Evolutionary conservation across 1,140 invertebrate genomes (phyloP), one percentile per base, ranked within the genome.

Genomic region (Steinernema feltiae): DNA sequence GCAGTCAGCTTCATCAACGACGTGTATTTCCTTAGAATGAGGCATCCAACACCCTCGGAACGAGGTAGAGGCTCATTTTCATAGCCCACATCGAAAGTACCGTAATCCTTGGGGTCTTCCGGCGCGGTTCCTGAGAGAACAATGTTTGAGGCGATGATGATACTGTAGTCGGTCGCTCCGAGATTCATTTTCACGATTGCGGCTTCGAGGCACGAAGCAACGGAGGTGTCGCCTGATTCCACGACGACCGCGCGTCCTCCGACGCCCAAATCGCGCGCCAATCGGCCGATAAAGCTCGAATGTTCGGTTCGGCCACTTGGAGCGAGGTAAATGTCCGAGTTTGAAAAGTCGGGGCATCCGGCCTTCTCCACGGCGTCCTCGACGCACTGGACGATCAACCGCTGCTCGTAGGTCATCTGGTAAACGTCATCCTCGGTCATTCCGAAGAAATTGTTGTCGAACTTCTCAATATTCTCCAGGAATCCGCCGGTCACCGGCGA

Each of bases 181-280:
- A 70, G 17, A 0, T 31, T 46, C 73, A 77, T 77, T 15, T 72
- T 74, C 18, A 53, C 48, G 0, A 77, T 46, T 0, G 71, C 72
- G 32, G 74, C 48, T 71, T 77, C 76, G 0, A 77, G 17, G 30
- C 72, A 72, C 27, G 72, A 75, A 1, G 72, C 72, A 1, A 77
- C 32, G 1, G 76, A 77, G 0, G 76, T 74, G 29, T 72, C 73
- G 1, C 72, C 74, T 0, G 63, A 74, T 30, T 77, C 76, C 1
- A 77, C 72, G 30, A 77, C 72, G 0, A 77, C 24, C 30, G 76
- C 76, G 18, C 76, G 48, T 21, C 76, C 76, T 15, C 53, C 53
- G 2, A 63, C 24, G 2, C 53, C 53, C 15, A 63, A 63, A 27
- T 63, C 24, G 12, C 12, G 12, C 3, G 53, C 53, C 53, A 63